Percentiles rank a stretch among this genome's conserved stretches.
phyloP scores from a whole-genome alignment of 2,113 vertebrate genomes.

The Opisthocomus hoazin region DNA sequence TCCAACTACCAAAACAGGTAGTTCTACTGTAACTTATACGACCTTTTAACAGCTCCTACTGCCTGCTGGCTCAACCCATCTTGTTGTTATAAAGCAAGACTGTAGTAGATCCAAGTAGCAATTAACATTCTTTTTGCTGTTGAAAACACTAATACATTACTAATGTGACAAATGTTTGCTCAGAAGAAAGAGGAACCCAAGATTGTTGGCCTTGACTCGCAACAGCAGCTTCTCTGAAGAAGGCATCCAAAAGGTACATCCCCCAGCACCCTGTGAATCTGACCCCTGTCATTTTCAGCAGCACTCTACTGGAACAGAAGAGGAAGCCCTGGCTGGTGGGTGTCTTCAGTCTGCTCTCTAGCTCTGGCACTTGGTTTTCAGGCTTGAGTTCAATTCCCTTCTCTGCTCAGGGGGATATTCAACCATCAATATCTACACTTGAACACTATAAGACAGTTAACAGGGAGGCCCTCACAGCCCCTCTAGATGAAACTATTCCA shows the following conservation, averaged over 20 bases:
- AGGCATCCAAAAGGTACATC: rapidly evolving
- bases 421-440: neutral
- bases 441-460: neutral
- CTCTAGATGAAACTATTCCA: neutral
- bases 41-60: neutral
- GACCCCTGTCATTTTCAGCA: neutral
- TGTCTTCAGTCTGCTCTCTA: neutral
- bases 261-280: neutral
- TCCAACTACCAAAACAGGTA: neutral
- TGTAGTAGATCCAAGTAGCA: neutral
- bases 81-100: neutral
- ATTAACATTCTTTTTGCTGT: neutral
- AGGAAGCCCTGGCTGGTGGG: neutral
- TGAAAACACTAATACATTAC: neutral
- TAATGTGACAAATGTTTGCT: neutral
- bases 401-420: neutral
- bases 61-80: neutral
- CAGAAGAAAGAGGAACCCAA: neutral
- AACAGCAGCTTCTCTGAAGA: neutral
- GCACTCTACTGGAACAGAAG: neutral
- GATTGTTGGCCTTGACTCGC: neutral
- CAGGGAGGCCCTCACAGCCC: neutral
- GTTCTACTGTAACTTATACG: neutral
- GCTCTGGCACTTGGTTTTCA: neutral
- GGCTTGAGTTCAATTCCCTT: neutral